Conservation (phyloP, 2,113 vertebrate species). For the Forbesichthys papilliferus region DNA sequence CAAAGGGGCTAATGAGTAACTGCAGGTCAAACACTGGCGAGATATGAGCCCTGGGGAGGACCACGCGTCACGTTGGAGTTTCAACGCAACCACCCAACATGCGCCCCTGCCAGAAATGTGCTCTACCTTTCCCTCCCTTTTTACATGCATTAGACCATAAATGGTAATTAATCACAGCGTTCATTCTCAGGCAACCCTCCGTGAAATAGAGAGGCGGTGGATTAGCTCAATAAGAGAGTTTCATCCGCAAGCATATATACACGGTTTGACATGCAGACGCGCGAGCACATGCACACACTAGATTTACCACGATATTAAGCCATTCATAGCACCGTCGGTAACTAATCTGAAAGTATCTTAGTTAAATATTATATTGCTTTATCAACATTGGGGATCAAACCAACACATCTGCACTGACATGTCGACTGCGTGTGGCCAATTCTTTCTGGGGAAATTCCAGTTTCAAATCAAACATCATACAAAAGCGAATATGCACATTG, state of each 20-base stretch:
- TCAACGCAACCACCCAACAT: slow-evolving; percentile 25
- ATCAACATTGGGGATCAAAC: slow-evolving; percentile 16
- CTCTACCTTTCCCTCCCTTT: slow-evolving; percentile 56
- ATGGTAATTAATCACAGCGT: slow-evolving; percentile 71
- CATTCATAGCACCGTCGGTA: background rate
- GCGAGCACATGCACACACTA: slow-evolving; percentile 1
- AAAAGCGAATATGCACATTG: background rate
- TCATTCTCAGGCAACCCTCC: slow-evolving; percentile 15
- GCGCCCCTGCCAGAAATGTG: slow-evolving; percentile 34
- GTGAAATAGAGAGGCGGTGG: slow-evolving; percentile 34
- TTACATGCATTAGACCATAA: slow-evolving; percentile 62
- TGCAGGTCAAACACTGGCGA: slow-evolving; percentile 59
- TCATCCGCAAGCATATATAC: background rate
- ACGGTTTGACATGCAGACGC: background rate
- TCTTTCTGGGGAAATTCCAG: slow-evolving; percentile 8
- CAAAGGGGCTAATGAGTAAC: slow-evolving; percentile 66
- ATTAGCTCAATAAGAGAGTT: slow-evolving; percentile 21
- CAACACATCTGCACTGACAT: slow-evolving; percentile 16
- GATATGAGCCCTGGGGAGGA: slow-evolving; percentile 25
- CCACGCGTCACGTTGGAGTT: background rate
- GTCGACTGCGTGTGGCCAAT: slow-evolving; percentile 7
- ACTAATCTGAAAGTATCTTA: slow-evolving; percentile 6
- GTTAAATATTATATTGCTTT: background rate
- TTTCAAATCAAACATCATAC: slow-evolving; percentile 9
- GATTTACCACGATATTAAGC: too few relatives aligned